Evolutionary conservation across 2,888 invertebrate species (phyloP).

Genomic region (Apoderus coryli): DNA sequence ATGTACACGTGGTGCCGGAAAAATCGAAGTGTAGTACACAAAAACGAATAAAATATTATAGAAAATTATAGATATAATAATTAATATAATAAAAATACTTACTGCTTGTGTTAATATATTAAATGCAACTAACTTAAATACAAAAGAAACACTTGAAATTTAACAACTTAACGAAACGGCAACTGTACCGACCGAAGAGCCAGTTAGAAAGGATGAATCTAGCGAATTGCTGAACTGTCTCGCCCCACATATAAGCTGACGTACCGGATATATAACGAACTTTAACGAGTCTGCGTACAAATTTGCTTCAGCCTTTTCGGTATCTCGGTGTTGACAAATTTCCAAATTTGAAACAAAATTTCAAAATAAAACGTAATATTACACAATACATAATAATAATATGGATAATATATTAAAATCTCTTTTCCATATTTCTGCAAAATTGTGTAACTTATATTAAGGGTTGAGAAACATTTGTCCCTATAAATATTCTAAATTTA

Average conservation of each 20-base stretch:
- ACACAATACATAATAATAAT: no score
- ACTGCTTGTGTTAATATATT: no score
- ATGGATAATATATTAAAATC: no score
- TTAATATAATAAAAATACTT: constrained; percentile 18
- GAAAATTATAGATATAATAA: background rate
- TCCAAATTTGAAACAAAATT: no score
- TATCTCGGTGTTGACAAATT: no score
- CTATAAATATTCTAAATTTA: no score
- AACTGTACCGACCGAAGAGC: constrained; percentile 31
- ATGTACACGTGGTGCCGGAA: constrained; percentile 29
- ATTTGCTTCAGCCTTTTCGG: no score
- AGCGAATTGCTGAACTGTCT: constrained; percentile 22
- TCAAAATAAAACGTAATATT: no score
- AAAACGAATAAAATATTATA: constrained; percentile 5
- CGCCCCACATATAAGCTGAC: constrained; percentile 15
- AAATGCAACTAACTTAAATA: constrained; percentile 27
- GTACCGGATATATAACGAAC: constrained; percentile 19
- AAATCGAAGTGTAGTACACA: constrained; percentile 13
- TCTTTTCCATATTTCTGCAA: no score
- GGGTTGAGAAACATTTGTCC: no score
- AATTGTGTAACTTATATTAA: no score
- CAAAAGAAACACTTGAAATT: constrained; percentile 25
- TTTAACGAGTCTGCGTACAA: constrained; percentile 13
- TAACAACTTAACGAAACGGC: constrained; percentile 27
- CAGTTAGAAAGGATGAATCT: constrained; percentile 32